Percentiles rank a stretch among this genome's conserved stretches.
phyloP scores from a whole-genome alignment of 2,888 invertebrate species.

The Microplitis manilae region DNA sequence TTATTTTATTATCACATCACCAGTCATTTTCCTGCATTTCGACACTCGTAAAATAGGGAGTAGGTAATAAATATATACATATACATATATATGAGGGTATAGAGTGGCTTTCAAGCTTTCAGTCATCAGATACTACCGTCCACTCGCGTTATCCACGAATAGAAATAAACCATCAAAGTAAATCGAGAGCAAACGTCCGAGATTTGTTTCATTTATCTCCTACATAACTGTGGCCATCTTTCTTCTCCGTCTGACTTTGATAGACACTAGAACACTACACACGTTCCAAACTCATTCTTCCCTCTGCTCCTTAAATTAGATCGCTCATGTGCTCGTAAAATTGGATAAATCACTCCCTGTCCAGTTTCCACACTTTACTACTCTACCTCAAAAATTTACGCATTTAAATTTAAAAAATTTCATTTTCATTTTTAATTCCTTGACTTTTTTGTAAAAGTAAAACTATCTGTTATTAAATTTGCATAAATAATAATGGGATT shows the following conservation, averaged over 20 bases:
- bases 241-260: not conserved
- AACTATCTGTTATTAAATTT: too few species aligned
- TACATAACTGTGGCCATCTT: constrained; percentile 14
- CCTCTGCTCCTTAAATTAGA: constrained; percentile 43
- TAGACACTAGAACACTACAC: not conserved
- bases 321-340: constrained; percentile 4
- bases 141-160: constrained; percentile 36
- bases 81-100: constrained; percentile 26
- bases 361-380: too few species aligned
- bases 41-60: constrained; percentile 31
- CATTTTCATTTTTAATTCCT: too few species aligned
- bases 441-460: too few species aligned
- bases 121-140: constrained; percentile 19
- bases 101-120: not conserved
- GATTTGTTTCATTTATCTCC: constrained; percentile 36
- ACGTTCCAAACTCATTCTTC: constrained; percentile 10
- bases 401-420: too few species aligned
- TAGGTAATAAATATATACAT: constrained; percentile 15
- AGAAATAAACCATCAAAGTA: constrained; percentile 46
- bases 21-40: constrained; percentile 64
- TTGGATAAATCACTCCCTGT: too few species aligned
- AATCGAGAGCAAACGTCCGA: constrained; percentile 39
- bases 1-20: constrained; percentile 71
- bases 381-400: too few species aligned
- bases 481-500: too few species aligned